phyloP scores from a whole-genome alignment of 1,140 invertebrate genomes.

The Achroia grisella region DNA sequence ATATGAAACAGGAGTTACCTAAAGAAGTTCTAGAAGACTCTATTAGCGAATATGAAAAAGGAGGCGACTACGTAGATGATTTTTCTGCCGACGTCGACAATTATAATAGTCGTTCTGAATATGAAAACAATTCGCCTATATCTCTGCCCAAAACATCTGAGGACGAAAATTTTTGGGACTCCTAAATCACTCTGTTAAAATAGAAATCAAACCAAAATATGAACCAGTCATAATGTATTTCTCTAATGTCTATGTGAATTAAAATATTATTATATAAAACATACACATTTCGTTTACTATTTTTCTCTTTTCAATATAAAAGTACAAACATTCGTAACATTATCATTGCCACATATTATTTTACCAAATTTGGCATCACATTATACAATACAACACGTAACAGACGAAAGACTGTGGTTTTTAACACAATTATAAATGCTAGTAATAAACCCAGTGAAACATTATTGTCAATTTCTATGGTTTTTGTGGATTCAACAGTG shows the following conservation, averaged over 20 bases:
- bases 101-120: conserved; percentile 39
- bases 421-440: conserved; percentile 26
- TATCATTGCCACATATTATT: conserved; percentile 31
- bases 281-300: conserved; percentile 43
- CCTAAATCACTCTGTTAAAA: conserved; percentile 19
- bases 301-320: conserved; percentile 53
- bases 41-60: conserved; percentile 18
- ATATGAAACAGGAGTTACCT: conserved; percentile 23
- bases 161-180: conserved; percentile 56
- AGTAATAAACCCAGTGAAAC: conserved; percentile 17
- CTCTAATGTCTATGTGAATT: conserved; percentile 39
- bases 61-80: conserved; percentile 40
- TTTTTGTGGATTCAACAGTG: background rate
- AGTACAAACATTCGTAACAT: conserved; percentile 56
- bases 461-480: conserved; percentile 20
- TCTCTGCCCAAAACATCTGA: conserved; percentile 42
- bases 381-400: background rate
- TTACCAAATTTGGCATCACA: conserved; percentile 24
- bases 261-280: conserved; percentile 46
- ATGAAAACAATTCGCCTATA: conserved; percentile 34
- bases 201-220: conserved; percentile 29
- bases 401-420: background rate
- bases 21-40: conserved; percentile 19
- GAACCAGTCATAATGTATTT: conserved; percentile 61
- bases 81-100: conserved; percentile 50